Evolutionary conservation across 2,113 vertebrate genomes (phyloP), one percentile per base, ranked within the genome.

Genomic region (Acinonyx jubatus): DNA sequence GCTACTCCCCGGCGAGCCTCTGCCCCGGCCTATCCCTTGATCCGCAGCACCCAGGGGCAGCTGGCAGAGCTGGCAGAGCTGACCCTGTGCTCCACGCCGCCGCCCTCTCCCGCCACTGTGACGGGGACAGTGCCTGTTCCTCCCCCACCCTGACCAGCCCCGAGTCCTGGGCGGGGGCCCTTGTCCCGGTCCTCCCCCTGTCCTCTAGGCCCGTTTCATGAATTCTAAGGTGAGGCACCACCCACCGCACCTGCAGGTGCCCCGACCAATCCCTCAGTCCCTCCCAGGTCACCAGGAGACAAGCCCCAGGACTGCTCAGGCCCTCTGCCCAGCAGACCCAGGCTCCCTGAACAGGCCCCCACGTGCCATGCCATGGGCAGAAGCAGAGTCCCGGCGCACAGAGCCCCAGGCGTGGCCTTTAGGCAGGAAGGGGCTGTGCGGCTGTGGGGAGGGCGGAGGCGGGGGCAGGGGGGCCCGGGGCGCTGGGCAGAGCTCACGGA

Each of bases 321-420:
- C 27, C 27, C 36, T 25, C 63, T 2, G n/a, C 33, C 33, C 14
- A 1, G 79, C 50, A 21, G 50, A 69, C 33, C 25, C 1, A 31
- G 61, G n/a, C 57, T 76, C 65, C 16, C 7, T 5, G 8, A 3
- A 50, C 3, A 45, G 45, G 48, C 45, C 18, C 29, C 55, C 16
- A 36, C 0, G 33, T 0, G 1, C 52, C 0, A 2, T 4, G 57
- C 52, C 0, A 2, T 4, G 57, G 41, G 6, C 27, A 71, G 65
- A 3, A 48, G 36, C 41, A 33, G 50, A 50, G 71, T 48, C 9
- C 21, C 16, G 14, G 23, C 3, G 21, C 21, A 6, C 57, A 61
- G 57, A 10, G 21, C 57, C 57, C 9, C 21, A 27, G 7, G 16
- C 3, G 1, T 13, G 33, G 38, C 74, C 33, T 36, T 10, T 13